A percentile compares a stretch with the other conserved stretches of the same genome.
These are phyloP conservation scores for Allolobophora icterica DNA, from an alignment of 2,888 invertebrate genomes.

Conservation along the genomic window DNA sequence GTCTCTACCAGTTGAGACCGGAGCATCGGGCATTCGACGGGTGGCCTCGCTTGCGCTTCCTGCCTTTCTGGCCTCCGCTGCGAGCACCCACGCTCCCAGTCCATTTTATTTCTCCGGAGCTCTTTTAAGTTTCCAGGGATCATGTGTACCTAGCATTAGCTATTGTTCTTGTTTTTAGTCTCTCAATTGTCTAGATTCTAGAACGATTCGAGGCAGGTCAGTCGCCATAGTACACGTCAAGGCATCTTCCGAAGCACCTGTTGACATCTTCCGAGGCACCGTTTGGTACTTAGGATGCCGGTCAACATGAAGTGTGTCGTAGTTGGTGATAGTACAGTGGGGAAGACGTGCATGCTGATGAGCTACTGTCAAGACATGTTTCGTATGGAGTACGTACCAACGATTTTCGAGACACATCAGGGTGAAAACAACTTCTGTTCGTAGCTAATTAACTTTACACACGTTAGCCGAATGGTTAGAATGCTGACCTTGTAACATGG, in stretches of 20 bases:
- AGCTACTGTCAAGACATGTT: conserved; percentile 13
- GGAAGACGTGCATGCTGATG: conserved; percentile 24
- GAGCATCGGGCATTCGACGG: too few species aligned
- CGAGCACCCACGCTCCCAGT: too few species aligned
- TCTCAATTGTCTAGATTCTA: too few species aligned
- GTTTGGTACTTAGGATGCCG: neutral
- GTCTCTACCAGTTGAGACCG: too few species aligned
- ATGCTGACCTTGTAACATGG: neutral
- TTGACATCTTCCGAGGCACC: neutral
- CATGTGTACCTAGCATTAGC: too few species aligned
- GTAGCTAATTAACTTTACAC: neutral
- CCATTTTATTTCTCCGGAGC: too few species aligned
- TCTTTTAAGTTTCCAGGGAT: too few species aligned
- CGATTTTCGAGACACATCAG: conserved; percentile 4
- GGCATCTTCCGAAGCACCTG: too few species aligned
- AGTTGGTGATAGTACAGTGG: neutral
- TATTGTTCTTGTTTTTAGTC: neutral
- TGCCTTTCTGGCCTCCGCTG: too few species aligned
- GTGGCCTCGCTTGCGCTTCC: too few species aligned
- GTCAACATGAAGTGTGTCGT: conserved; percentile 8
- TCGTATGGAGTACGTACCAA: neutral
- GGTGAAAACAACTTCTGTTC: neutral
- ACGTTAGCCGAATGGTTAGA: neutral
- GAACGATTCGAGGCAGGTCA: neutral
- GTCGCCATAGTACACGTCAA: too few species aligned